These are phyloP conservation scores for Propithecus perrieri DNA, from an alignment of 2,797 vertebrate species.

Conservation along the genomic window DNA sequence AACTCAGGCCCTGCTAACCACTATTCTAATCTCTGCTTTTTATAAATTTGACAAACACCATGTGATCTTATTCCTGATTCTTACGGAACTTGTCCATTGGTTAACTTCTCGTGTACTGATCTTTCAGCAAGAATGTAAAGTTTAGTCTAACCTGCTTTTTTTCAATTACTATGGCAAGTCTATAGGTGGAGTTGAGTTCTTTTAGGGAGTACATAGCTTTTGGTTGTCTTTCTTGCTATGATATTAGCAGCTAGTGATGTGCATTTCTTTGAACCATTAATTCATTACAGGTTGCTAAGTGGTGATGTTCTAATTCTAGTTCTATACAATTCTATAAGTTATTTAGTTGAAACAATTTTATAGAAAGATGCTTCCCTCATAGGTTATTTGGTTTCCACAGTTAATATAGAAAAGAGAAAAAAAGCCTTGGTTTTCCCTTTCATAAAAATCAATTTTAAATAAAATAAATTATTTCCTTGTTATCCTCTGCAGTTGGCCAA, in stretches of 20 bases:
- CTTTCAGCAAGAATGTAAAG: background rate
- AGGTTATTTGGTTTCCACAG: background rate
- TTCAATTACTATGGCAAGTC: background rate
- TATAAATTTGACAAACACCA: background rate
- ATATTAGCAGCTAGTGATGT: background rate
- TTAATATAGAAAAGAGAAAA: background rate
- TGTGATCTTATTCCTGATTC: background rate
- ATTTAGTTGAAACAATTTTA: background rate
- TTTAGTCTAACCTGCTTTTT: background rate
- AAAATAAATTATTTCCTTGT: background rate
- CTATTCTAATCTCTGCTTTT: background rate
- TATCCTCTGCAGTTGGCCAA: background rate
- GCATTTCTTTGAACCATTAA: background rate
- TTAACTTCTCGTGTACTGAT: background rate
- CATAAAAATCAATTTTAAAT: background rate
- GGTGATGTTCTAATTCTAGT: background rate
- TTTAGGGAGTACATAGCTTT: background rate
- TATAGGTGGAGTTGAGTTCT: background rate
- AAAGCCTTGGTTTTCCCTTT: background rate
- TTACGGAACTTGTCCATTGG: background rate
- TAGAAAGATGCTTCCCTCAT: background rate
- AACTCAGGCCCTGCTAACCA: background rate
- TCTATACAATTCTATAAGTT: background rate
- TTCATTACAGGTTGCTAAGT: background rate
- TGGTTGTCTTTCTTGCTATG: background rate